Conservation (phyloP, 2,888 invertebrate species). For the Mellilla xanthometata region DNA sequence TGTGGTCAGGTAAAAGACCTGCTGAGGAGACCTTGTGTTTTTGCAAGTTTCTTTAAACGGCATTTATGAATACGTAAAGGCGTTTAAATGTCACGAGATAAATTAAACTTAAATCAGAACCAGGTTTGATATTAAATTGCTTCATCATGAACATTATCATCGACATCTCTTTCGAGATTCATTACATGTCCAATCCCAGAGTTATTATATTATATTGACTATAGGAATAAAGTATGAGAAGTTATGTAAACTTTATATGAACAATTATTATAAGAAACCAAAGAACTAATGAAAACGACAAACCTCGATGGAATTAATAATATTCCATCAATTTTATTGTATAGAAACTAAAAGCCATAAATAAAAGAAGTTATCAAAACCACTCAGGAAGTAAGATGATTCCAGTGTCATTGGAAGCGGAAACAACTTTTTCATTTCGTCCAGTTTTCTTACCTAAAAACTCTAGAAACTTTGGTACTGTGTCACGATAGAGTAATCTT, state of each 20-base stretch:
- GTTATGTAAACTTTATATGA: no score
- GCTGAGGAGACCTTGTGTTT: conserved; percentile 16
- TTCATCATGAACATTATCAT: no score
- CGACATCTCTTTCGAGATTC: no score
- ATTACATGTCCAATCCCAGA: no score
- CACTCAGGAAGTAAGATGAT: conserved; percentile 28
- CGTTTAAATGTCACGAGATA: neutral
- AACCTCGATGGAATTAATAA: no score
- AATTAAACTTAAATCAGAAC: neutral
- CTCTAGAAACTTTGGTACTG: neutral
- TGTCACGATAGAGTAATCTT: neutral
- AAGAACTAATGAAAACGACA: no score
- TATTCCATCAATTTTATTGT: no score
- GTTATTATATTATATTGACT: no score
- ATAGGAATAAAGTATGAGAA: no score
- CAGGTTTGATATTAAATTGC: neutral
- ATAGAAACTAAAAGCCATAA: neutral
- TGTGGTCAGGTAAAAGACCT: conserved; percentile 19
- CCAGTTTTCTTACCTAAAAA: neutral
- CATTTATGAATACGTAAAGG: conserved; percentile 1
- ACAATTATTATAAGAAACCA: no score
- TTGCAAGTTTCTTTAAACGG: conserved; percentile 15
- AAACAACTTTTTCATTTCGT: conserved; percentile 29
- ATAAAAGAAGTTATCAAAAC: conserved; percentile 12
- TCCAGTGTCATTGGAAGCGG: conserved; percentile 35